These are phyloP conservation scores for Poliocrania exsul DNA, from an alignment of 2,797 vertebrate species.

Conservation along the genomic window DNA sequence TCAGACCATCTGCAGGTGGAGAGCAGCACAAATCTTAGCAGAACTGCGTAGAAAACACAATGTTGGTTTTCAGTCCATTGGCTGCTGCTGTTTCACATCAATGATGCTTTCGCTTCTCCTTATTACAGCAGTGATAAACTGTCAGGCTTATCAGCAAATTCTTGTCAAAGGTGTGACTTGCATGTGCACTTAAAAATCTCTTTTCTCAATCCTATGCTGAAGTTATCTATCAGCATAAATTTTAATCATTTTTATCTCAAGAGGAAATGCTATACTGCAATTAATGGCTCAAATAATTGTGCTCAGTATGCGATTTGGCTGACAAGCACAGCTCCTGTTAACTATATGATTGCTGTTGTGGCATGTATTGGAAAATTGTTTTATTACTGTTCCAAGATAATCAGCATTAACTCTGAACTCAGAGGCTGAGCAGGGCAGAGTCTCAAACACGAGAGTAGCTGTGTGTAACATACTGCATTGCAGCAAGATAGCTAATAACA, in stretches of 20 bases:
- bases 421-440: neutral
- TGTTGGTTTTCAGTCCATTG: neutral
- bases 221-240: conserved; percentile 52
- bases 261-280: conserved; percentile 56
- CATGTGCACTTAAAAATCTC: conserved; percentile 25
- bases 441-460: neutral
- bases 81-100: neutral
- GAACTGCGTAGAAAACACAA: neutral
- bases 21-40: neutral
- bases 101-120: neutral
- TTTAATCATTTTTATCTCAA: conserved; percentile 61
- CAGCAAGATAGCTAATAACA: conserved; percentile 17
- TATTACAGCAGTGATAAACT: conserved; percentile 4
- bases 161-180: neutral
- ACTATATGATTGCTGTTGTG: neutral
- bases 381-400: conserved; percentile 1
- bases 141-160: conserved; percentile 4
- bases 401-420: conserved; percentile 9
- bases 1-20: conserved; percentile 3
- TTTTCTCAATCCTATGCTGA: conserved; percentile 6
- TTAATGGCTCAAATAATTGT: conserved; percentile 60
- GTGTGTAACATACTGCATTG: conserved; percentile 20
- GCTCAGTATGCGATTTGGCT: conserved; percentile 4
- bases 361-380: neutral
- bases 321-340: conserved; percentile 14